phyloP scores from a whole-genome alignment of 2,113 vertebrate genomes.

The Cyrtonyx montezumae region DNA sequence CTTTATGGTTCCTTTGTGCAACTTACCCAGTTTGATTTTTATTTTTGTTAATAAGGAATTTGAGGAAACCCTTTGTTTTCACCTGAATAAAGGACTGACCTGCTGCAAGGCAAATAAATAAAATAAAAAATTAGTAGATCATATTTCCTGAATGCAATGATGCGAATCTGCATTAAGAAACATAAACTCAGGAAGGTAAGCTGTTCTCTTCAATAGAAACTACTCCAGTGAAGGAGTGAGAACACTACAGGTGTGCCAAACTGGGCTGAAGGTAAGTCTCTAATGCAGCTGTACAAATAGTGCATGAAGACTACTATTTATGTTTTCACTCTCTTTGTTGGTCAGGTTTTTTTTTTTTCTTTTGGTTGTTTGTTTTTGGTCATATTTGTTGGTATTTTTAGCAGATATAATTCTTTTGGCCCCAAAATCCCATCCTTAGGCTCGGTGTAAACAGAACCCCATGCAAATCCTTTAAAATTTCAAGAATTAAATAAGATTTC shows the following conservation, averaged over 20 bases:
- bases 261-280: not conserved
- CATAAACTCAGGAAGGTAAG: not conserved
- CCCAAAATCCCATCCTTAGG: not conserved
- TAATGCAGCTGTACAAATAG: not conserved
- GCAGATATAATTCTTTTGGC: not conserved
- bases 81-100: not conserved
- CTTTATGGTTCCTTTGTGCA: not conserved
- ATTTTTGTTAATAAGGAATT: not conserved
- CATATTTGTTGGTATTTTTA: not conserved
- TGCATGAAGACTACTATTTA: not conserved
- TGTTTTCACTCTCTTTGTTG: not conserved
- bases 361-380: not conserved
- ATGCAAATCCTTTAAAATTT: not conserved
- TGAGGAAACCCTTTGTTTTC: not conserved
- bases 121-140: not conserved
- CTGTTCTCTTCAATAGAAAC: not conserved
- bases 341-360: too few relatives aligned
- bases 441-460: not conserved
- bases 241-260: not conserved
- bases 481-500: not conserved
- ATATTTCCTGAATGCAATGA: not conserved
- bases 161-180: not conserved
- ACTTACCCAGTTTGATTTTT: not conserved
- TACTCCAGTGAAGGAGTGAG: not conserved
- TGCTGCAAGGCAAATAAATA: not conserved